phyloP scores from a whole-genome alignment of 1,140 invertebrate species.

The Elysia chlorotica region DNA sequence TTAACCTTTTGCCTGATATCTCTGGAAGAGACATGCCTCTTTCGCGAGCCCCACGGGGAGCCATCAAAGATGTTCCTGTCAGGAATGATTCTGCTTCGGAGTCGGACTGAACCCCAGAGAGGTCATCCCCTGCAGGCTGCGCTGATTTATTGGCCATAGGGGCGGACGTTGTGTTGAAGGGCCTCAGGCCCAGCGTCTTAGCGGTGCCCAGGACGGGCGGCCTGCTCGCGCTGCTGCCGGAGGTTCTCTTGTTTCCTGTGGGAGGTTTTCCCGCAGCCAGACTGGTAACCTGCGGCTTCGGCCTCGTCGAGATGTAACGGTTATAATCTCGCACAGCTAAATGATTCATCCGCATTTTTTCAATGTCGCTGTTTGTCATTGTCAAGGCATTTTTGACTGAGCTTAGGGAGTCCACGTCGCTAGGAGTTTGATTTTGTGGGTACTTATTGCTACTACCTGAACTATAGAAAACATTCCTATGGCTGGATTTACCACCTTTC shows the following conservation, averaged over 20 bases:
- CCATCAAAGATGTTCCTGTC: not conserved
- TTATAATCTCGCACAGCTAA: not conserved
- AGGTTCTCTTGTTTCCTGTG: not conserved
- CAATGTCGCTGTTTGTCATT: not conserved
- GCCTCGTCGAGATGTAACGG: not conserved
- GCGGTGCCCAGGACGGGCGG: not conserved
- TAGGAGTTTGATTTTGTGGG: too few relatives aligned
- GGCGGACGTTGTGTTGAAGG: not conserved
- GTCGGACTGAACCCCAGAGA: not conserved
- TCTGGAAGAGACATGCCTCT: not conserved
- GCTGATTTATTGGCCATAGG: not conserved
- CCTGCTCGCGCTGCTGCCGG: not conserved
- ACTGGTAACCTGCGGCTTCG: not conserved
- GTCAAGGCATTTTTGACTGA: not conserved
- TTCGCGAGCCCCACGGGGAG: not conserved
- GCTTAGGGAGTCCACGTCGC: not conserved
- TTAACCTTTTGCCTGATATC: not conserved
- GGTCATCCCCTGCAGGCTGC: not conserved
- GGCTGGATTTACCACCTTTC: too few relatives aligned
- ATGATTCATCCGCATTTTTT: not conserved
- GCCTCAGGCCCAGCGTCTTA: too few relatives aligned
- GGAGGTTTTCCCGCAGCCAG: not conserved
- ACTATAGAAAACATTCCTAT: too few relatives aligned
- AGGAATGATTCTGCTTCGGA: not conserved
- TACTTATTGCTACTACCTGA: too few relatives aligned